phyloP scores from a whole-genome alignment of 2,797 vertebrate species.

The Tapirus indicus region DNA sequence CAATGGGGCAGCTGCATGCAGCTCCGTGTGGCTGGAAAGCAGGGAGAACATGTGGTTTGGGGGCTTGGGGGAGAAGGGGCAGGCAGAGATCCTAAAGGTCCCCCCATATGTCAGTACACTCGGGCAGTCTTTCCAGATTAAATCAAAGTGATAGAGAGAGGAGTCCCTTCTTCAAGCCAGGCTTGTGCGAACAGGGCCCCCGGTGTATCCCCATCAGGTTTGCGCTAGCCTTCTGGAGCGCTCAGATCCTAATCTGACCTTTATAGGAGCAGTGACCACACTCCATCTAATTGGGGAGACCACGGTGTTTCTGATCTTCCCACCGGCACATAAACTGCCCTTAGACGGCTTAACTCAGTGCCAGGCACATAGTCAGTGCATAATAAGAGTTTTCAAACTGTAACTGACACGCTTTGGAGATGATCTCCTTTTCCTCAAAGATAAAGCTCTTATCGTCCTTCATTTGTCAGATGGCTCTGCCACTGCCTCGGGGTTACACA shows the following conservation, averaged over 20 bases:
- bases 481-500: not conserved
- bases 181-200: not conserved
- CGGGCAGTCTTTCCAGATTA: not conserved
- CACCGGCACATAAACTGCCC: not conserved
- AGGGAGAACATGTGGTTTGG: not conserved
- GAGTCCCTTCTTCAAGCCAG: not conserved
- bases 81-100: not conserved
- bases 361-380: not conserved
- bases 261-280: not conserved
- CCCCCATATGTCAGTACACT: fast-evolving
- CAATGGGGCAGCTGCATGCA: too few relatives aligned
- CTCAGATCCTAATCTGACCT: fast-evolving
- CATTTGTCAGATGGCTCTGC: not conserved
- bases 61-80: not conserved
- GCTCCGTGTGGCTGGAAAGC: not conserved
- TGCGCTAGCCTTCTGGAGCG: fast-evolving
- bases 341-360: not conserved
- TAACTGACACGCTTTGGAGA: not conserved
- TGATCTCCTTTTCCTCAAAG: not conserved
- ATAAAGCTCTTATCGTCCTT: not conserved
- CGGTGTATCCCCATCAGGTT: not conserved
- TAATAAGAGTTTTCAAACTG: not conserved
- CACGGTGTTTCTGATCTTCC: not conserved
- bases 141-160: not conserved
- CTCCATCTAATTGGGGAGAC: too few relatives aligned